These are phyloP conservation scores for Lepidurus arcticus DNA, from an alignment of 1,140 invertebrate genomes.

Conservation along the genomic window DNA sequence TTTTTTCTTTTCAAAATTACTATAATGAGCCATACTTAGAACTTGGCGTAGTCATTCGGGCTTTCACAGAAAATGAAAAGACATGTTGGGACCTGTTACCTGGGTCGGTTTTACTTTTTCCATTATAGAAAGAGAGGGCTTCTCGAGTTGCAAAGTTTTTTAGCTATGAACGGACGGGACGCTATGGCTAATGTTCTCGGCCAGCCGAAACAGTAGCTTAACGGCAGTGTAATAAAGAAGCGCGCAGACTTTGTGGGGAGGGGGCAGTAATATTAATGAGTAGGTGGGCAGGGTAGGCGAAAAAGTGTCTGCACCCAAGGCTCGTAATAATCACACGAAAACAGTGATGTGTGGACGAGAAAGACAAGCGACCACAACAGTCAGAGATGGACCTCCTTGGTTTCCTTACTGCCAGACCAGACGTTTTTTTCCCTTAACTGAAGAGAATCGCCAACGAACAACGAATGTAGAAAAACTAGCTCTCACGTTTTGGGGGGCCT, in stretches of 20 bases:
- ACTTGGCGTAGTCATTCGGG: background rate
- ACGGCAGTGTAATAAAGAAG: background rate
- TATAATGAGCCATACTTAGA: too few species aligned
- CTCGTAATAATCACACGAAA: background rate
- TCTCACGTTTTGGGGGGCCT: background rate
- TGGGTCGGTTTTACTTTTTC: background rate
- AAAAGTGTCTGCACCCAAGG: background rate
- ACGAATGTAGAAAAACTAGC: background rate
- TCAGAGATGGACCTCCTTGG: background rate
- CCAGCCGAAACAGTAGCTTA: background rate
- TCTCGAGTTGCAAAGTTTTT: background rate
- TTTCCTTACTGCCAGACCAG: too few species aligned
- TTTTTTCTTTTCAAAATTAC: too few species aligned
- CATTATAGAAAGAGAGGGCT: background rate
- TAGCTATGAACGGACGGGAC: background rate
- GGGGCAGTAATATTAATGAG: background rate
- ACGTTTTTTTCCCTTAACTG: too few species aligned
- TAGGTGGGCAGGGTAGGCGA: background rate
- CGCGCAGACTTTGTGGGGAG: background rate
- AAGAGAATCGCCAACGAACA: background rate
- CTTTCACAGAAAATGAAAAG: background rate
- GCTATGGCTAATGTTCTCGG: background rate
- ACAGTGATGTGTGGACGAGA: too few species aligned
- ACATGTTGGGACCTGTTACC: too few species aligned
- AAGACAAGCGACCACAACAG: background rate